Conservation (phyloP, 2,888 invertebrate species). For the Stegophylla sp. region DNA sequence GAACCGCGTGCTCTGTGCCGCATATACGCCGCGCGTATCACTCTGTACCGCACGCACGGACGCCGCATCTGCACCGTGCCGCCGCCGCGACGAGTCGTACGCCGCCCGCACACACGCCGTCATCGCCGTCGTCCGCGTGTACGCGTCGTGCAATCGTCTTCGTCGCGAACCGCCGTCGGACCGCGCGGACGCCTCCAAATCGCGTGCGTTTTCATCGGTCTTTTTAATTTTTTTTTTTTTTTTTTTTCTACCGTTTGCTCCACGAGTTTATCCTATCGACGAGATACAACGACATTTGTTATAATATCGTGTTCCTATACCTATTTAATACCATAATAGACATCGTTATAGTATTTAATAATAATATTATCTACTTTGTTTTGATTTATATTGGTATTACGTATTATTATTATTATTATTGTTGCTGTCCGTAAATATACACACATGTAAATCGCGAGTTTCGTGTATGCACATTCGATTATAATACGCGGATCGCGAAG, state of each 20-base stretch:
- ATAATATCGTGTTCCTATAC: too few species aligned
- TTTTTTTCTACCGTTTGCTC: too few species aligned
- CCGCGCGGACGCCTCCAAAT: background rate
- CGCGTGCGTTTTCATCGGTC: background rate
- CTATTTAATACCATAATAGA: too few species aligned
- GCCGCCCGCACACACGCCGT: constrained; percentile 30
- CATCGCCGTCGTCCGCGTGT: constrained; percentile 15
- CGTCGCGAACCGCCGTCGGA: background rate
- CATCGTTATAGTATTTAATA: too few species aligned
- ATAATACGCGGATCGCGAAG: too few species aligned
- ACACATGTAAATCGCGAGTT: too few species aligned
- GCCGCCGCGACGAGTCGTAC: constrained; percentile 29
- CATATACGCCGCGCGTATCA: constrained; percentile 9
- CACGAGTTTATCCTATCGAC: background rate
- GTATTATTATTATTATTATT: too few species aligned
- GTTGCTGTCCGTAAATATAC: too few species aligned
- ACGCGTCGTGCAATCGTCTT: background rate
- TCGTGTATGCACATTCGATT: too few species aligned
- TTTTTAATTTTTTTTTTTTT: too few species aligned
- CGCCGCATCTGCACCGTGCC: constrained; percentile 19
- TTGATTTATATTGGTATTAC: too few species aligned
- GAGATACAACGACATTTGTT: background rate
- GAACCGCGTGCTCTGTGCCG: constrained; percentile 9
- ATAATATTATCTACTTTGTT: too few species aligned
- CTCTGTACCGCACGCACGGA: background rate